Percentiles rank a stretch among this genome's conserved stretches.
phyloP scores from a whole-genome alignment of 2,797 vertebrate genomes.

The Sebastes glaucus region DNA sequence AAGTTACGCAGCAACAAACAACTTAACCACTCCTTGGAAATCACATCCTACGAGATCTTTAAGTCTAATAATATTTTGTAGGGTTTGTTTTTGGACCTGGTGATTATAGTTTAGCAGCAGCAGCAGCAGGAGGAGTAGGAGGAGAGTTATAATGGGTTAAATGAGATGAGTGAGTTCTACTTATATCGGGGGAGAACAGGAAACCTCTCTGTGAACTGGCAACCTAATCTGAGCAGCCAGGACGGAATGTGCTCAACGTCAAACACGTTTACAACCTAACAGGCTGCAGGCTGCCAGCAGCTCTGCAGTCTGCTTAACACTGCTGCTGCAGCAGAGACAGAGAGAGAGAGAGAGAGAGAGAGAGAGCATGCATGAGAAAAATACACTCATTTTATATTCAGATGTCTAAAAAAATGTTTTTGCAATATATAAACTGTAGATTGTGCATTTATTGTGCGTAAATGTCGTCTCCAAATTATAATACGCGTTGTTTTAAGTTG shows the following conservation, averaged over 20 bases:
- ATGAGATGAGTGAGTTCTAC: slow-evolving; percentile 45
- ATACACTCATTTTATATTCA: neutral
- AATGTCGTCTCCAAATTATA: neutral
- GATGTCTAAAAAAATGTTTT: neutral
- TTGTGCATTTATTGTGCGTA: neutral
- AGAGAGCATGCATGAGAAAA: too few relatives aligned
- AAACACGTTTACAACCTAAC: slow-evolving; percentile 50
- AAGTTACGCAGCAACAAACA: slow-evolving; percentile 39
- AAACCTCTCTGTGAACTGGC: slow-evolving; percentile 71
- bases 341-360: neutral
- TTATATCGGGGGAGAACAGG: slow-evolving; percentile 68
- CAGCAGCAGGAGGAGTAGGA: neutral
- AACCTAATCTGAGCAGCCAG: slow-evolving; percentile 74
- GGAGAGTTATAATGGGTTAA: slow-evolving; percentile 37
- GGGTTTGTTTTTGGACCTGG: too few relatives aligned
- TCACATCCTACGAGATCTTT: slow-evolving; percentile 15
- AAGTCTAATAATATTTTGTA: neutral
- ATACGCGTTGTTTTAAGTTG: neutral
- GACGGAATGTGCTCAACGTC: slow-evolving; percentile 80
- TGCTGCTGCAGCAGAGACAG: neutral
- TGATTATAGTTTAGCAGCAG: neutral
- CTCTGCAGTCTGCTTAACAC: neutral
- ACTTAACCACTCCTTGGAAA: slow-evolving; percentile 44
- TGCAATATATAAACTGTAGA: neutral
- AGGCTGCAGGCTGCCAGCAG: slow-evolving; percentile 15